Conservation (phyloP, 92 coral and sea anemone genomes). For the Virgularia gustaviana region DNA sequence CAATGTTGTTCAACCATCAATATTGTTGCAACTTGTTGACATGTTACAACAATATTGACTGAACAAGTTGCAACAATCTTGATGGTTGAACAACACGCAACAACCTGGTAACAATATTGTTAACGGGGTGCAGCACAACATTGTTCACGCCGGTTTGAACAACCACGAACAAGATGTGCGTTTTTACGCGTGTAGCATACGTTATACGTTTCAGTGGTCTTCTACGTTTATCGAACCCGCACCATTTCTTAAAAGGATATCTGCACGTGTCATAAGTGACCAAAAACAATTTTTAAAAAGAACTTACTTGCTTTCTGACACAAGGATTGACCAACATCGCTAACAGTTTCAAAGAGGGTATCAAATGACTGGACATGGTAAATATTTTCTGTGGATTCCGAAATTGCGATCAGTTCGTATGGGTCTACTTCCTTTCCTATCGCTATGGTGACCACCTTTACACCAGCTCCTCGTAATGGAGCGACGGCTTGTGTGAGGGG, state of each 20-base stretch:
- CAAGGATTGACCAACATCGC: slow-evolving; percentile 13
- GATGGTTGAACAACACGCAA: too few relatives aligned
- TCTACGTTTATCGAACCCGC: background rate
- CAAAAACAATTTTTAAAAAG: background rate
- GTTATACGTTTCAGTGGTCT: too few relatives aligned
- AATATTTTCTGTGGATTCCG: slow-evolving; percentile 15
- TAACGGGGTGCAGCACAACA: too few relatives aligned
- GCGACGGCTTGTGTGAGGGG: slow-evolving; percentile 57
- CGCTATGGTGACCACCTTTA: slow-evolving; percentile 59
- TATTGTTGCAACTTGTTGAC: too few relatives aligned
- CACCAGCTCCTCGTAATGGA: slow-evolving; percentile 59
- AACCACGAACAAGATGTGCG: background rate
- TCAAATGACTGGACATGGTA: slow-evolving; percentile 19
- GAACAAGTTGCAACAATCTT: too few relatives aligned
- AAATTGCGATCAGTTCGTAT: slow-evolving; percentile 34
- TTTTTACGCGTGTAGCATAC: background rate
- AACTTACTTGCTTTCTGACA: slow-evolving; percentile 32
- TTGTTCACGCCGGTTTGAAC: too few relatives aligned
- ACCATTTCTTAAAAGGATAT: background rate
- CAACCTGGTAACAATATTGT: too few relatives aligned
- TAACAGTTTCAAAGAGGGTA: slow-evolving; percentile 21
- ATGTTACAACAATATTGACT: too few relatives aligned
- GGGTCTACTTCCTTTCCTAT: slow-evolving; percentile 51
- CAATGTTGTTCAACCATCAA: too few relatives aligned
- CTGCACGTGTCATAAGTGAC: background rate